Conservation (phyloP, 2,113 vertebrate genomes). For the Hippotragus niger region DNA sequence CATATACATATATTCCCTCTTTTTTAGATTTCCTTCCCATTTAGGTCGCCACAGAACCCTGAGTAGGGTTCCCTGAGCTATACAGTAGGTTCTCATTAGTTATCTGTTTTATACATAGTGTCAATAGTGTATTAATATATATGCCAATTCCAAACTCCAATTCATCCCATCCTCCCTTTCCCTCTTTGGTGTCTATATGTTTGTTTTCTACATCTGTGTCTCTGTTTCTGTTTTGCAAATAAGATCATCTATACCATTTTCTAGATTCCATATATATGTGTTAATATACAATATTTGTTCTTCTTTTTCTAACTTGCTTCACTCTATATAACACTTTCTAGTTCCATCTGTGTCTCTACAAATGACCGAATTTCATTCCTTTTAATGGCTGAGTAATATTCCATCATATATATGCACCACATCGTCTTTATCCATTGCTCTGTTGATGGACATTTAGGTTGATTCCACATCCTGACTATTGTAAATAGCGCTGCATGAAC, state of each 20-base stretch:
- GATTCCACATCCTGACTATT: background rate
- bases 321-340: background rate
- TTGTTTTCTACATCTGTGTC: background rate
- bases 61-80: background rate
- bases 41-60: background rate
- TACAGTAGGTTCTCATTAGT: background rate
- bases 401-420: background rate
- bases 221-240: background rate
- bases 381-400: background rate
- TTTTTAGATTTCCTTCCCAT: background rate
- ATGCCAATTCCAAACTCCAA: background rate
- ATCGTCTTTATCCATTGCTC: background rate
- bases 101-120: background rate
- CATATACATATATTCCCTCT: background rate
- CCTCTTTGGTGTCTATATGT: background rate
- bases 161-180: background rate
- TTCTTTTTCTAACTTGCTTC: background rate
- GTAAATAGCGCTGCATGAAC: background rate
- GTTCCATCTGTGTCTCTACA: background rate
- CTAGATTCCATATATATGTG: background rate
- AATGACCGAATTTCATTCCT: background rate
- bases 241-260: background rate
- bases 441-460: background rate
- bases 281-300: background rate
- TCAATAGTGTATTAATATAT: background rate